Conservation (phyloP, 2,888 invertebrate species). For the Lepidonotus clava region DNA sequence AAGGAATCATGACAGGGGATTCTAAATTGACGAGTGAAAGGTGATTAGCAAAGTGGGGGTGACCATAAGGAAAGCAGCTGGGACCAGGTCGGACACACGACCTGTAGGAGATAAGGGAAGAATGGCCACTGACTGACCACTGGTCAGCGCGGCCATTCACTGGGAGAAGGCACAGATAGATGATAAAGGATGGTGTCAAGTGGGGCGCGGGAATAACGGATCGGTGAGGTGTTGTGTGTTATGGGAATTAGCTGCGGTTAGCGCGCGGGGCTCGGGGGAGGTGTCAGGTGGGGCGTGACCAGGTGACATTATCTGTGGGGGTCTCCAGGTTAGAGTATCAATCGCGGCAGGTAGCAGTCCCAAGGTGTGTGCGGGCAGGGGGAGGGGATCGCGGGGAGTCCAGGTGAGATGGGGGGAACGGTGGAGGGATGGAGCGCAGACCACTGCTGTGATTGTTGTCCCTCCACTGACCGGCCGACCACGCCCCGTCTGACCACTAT, state of each 20-base stretch:
- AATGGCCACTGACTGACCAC: neutral
- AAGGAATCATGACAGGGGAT: neutral
- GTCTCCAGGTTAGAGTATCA: constrained; percentile 28
- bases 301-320: constrained; percentile 10
- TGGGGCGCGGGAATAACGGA: constrained; percentile 24
- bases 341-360: constrained; percentile 3
- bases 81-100: constrained; percentile 29
- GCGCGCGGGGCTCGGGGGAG: neutral
- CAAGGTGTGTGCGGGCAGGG: neutral
- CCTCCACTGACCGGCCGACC: neutral
- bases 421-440: neutral
- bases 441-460: constrained; percentile 37
- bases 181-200: constrained; percentile 44
- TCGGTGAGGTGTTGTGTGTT: neutral
- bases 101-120: constrained; percentile 30
- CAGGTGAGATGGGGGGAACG: neutral
- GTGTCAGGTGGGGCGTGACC: constrained; percentile 43
- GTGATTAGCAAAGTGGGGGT: constrained; percentile 17
- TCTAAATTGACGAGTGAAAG: constrained; percentile 27
- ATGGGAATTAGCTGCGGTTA: constrained; percentile 40
- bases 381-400: neutral
- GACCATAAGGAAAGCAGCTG: constrained; percentile 37
- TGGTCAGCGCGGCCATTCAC: neutral
- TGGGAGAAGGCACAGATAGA: neutral
- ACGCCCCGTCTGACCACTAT: neutral